A percentile compares a stretch with the other conserved stretches of the same genome.
These are phyloP conservation scores for Thymallus thymallus DNA, from an alignment of 2,113 vertebrate genomes.

Conservation along the genomic window DNA sequence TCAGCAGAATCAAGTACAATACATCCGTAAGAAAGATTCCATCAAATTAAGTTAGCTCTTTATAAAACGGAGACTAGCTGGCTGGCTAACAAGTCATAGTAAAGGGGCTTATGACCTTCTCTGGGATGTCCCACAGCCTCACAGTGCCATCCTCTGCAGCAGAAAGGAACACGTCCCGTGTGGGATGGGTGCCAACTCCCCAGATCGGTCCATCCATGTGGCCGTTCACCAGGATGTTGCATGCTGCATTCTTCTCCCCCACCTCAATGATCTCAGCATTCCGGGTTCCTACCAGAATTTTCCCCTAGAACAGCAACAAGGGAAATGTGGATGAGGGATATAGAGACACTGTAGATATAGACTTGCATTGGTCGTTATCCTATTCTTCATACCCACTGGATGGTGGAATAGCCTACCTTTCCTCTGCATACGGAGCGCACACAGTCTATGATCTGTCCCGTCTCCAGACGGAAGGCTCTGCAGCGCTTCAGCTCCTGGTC, in stretches of 20 bases:
- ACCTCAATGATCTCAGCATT: slow-evolving; percentile 97
- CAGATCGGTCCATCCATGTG: slow-evolving; percentile 95
- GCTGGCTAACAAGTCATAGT: background rate
- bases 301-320: slow-evolving; percentile 76
- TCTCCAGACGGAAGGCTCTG: slow-evolving; percentile 92
- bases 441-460: slow-evolving; percentile 88
- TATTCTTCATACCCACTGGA: background rate
- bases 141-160: slow-evolving; percentile 95
- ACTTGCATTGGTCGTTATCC: background rate
- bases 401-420: slow-evolving; percentile 74
- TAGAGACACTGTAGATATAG: too few species aligned
- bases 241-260: slow-evolving; percentile 95
- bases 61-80: background rate
- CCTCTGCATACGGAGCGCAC: slow-evolving; percentile 92
- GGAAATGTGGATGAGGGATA: slow-evolving; percentile 1
- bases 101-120: slow-evolving; percentile 82
- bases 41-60: background rate
- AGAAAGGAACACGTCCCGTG: slow-evolving; percentile 90
- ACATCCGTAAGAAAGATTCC: background rate
- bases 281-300: slow-evolving; percentile 92
- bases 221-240: slow-evolving; percentile 91
- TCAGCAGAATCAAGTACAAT: background rate
- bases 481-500: slow-evolving; percentile 95
- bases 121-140: slow-evolving; percentile 92
- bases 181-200: slow-evolving; percentile 90